Evolutionary conservation across 2,888 invertebrate genomes (phyloP), one percentile per base, ranked within the genome.

Genomic region (Chrysina gloriosa): DNA sequence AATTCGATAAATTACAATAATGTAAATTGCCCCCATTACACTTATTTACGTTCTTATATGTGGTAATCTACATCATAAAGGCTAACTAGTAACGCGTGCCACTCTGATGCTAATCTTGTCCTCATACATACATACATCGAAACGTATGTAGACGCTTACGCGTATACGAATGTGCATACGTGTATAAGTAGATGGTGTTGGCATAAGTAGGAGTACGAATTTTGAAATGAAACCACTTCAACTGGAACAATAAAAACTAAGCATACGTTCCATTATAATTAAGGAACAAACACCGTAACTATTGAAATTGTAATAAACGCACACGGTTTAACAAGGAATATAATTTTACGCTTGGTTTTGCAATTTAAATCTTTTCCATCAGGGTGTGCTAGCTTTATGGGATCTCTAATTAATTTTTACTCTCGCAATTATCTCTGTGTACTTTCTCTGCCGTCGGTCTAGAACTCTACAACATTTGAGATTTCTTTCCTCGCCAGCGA

Each of bases 1-100:
- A 61, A 61, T 61, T 61, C 42, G 42, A 61, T 61, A 27, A 61
- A 61, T 61, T 61, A 42, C 58, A 61, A 61, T 42, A 61, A 61
- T 42, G 25, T 16, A 61, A 61, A 61, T 61, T 61, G 58, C 42
- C 29, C 58, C 27, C 42, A 61, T 61, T 61, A 61, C 42, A 61
- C 42, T 61, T 45, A 42, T 61, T 61, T 61, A 61, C 58, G 42
- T 61, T 61, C 39, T 42, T 61, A 61, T 61, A 61, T 61, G 58
- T 61, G 29, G 42, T 42, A 42, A 61, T 61, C 58, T 61, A 61
- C 42, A 61, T 61, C 45, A 61, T 42, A 61, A 61, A 42, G 58
- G 25, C 58, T 61, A 61, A 61, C 42, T 25, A 61, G 58, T 16
- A 61, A 27, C 58, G 58, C 58, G 58, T 61, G 58, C 58, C 58